Evolutionary conservation across 2,888 invertebrate genomes (phyloP), one percentile per base, ranked within the genome.

Genomic region (Cataglyphis albicans): DNA sequence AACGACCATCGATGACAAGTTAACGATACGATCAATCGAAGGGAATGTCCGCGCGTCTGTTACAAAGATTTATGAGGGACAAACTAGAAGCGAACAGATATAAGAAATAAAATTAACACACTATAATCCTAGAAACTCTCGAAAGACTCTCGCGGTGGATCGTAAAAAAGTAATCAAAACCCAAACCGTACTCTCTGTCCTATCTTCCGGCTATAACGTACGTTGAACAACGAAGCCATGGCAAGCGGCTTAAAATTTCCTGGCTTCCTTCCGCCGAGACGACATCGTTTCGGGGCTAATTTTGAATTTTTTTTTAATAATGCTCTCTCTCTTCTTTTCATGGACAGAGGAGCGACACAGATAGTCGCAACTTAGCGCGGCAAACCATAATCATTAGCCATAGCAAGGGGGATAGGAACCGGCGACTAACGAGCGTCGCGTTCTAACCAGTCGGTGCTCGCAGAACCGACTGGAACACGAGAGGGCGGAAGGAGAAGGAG

Each of bases 331-430:
- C 41, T n/a, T 21, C 38, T 5, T 25, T 7, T 25, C 9, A 12
- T 9, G 12, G 10, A 59, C 38, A n/a, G 18, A 68, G n/a, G 38
- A 15, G n/a, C 18, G 57, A 81, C 74, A 74, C 59, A 84, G 82
- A 74, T 75, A 83, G 75, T 73, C 65, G 80, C 75, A 70, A 83
- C 87, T 84, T 82, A 65, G 72, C 64, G 68, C 65, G 55, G 63
- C 59, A 25, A 80, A 86, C 85, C 84, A 84, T 88, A 90, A 89
- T 88, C 89, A 88, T 89, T 87, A 90, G 84, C 87, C 84, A 83
- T 87, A 32, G 21, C 44, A 18, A 57, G n/a, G 44, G 85, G 85
- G 82, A 80, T 83, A 80, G 82, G 80, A 75, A 78, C 21, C 75
- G 52, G 3, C 78, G 64, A 83, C 82, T 86, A 82, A 84, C 68